Base-by-base conservation (phyloP, 1,140 invertebrate genomes). In the Doryteuthis pealeii region DNA sequence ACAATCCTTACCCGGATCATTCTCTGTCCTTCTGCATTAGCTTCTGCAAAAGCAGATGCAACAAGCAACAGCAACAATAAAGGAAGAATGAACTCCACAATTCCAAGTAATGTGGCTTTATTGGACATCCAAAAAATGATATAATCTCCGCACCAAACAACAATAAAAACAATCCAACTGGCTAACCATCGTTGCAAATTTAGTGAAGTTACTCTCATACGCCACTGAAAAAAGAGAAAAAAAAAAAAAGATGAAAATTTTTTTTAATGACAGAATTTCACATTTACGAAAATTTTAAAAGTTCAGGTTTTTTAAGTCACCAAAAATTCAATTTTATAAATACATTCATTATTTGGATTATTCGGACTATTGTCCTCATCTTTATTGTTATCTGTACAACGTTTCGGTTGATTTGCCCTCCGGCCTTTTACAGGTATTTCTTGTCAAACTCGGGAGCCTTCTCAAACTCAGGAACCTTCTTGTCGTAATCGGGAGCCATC, bases 141-240 rank as follows among this genome's bases (percentile, higher is more conserved):
- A 68, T 87, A 87, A 71, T 85, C 82, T 10, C 76, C 81, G 74
- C 83, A 78, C 83, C 86, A 86, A 2, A 87, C 72, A 14, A 86
- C 65, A 32, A 88, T 84, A 62, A 88, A 80, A 10, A 80, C 76
- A 2, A 88, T 81, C 80, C 86, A 85, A 62, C 82, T 85, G 14
- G 84, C 81, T 78, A 88, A 77, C 88, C 88, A 89, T 5, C 88
- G 78, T 77, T 89, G 87, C 8, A 89, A 80, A 10, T 81, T 83
- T 26, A 76, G 76, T 0, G 86, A 87, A 32, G 87, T 85, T 30
- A 84, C 76, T 30, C 82, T 74, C 73, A 89, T 76, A 1, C 86
- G 82, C 58, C 81, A 79, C 87, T 88, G 76, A 78, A 81, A 82
- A 73, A 76, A 82, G 35, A 79, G 77, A 74, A 81, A 5, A 10